Base-by-base conservation (phyloP, 2,113 vertebrate species). In the Hyperoodon ampullatus region DNA sequence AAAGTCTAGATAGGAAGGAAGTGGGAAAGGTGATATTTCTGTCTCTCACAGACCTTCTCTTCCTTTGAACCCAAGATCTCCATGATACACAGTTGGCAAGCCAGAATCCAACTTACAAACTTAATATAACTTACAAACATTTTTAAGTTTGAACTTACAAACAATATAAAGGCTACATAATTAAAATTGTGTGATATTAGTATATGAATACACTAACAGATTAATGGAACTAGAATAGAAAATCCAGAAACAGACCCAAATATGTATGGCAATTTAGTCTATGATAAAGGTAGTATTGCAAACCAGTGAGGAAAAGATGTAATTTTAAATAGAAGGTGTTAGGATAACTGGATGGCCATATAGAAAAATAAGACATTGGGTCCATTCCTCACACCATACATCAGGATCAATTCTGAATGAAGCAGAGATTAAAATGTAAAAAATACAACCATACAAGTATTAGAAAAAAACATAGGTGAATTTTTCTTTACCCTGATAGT, bases 391-490 rank as follows among this genome's bases (percentile, higher is more conserved):
- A 71, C 21, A 95, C 8, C 13, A 87, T 30, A 44, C 5, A 63
- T 91, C 39, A 87, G 18, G 35, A 96, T 90, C 23, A 63, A 72
- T 44, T 95, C n/a, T 53, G 23, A 97, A 84, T 82, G 3, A 74
- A 81, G 53, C 10, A 30, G 55, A 94, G 24, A 81, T 85, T 88
- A 61, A 81, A 85, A 86, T 47, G 8, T 47, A 63, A 78, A 95
- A 84, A 35, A 50, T 74, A 53, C 3, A 55, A 47, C 77, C 84
- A 28, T 65, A 42, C 44, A 87, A 65, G 30, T 42, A 44, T 77
- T 53, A 75, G 65, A 83, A 93, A n/a, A 75, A 87, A 92, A 87
- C 6, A 35, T 50, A 71, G 21, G 47, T 66, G 28, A 61, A 53
- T 58, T 81, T 86, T 30, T 93, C 19, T 63, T 26, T 60, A 65